Base-by-base conservation (phyloP, 2,113 vertebrate species). In the Eudyptes chrysolophus region DNA sequence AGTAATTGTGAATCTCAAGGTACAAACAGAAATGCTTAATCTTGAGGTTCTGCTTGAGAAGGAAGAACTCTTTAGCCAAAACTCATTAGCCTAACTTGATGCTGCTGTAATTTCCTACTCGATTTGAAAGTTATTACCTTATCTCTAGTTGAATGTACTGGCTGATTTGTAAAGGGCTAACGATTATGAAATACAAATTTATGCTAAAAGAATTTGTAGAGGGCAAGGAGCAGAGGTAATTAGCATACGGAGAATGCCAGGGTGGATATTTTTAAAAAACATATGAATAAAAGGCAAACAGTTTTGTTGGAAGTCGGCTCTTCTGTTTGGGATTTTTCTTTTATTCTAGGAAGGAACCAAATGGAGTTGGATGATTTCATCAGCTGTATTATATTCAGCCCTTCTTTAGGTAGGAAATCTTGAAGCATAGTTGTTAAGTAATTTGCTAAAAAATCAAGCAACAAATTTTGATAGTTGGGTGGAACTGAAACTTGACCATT, bases 91-190 rank as follows among this genome's bases (percentile, higher is more conserved):
- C 60, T 95, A 70, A 88, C 19, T 74, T 44, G 69, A 48, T 84
- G 57, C 87, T 96, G 89, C 81, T 75, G 55, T 80, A 64, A 85
- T 87, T 72, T 86, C 64, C 92, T 94, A 71, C 80, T 96, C 54
- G 25, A 61, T 84, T 77, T 86, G 48, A 83, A 92, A 91, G 38
- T 32, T 13, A 34, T n/a, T 84, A 79, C 30, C 57, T 89, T 74
- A 49, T 75, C 26, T 69, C 44, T 38, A 76, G 88, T 58, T 97
- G 96, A 94, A 82, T 80, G 76, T 81, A 82, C 22, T 79, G 92
- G 51, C 82, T 69, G 89, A 78, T 81, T 72, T 94, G 79, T 89
- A 71, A 88, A 93, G 92, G 93, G 71, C 70, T 89, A 82, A 71
- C 7, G 6, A 66, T 76, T 55, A 71, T 22, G 26, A 95, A 92